Percentiles rank a stretch among this genome's conserved stretches.
Evolutionary conservation across 2,113 vertebrate species (phyloP).

Genomic region (Barbus barbus): DNA sequence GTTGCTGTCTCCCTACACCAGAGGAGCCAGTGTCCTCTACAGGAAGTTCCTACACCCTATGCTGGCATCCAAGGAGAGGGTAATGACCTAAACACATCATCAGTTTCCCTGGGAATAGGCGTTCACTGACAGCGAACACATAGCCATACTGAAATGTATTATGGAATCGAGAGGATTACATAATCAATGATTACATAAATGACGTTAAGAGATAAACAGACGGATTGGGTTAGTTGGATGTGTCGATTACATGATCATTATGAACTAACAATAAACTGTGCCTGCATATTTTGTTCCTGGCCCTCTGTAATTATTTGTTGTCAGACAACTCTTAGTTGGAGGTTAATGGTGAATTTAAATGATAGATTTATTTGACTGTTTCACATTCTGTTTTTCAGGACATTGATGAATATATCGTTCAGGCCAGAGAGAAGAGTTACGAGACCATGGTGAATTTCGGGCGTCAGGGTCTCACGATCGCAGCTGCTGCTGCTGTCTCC

Average conservation of each 20-base stretch:
- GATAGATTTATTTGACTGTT: neutral
- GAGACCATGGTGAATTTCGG: slow-evolving; percentile 89
- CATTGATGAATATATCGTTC: slow-evolving; percentile 86
- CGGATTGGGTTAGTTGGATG: neutral
- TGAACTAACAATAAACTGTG: neutral
- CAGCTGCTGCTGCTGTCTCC: slow-evolving; percentile 84
- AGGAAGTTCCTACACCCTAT: slow-evolving; percentile 87
- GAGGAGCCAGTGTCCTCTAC: slow-evolving; percentile 87
- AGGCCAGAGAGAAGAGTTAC: slow-evolving; percentile 86
- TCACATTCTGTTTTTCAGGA: slow-evolving; percentile 69
- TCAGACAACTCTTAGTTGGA: neutral
- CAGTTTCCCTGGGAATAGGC: neutral
- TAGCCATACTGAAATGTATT: neutral
- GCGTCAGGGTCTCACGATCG: slow-evolving; percentile 82
- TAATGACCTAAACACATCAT: slow-evolving; percentile 65
- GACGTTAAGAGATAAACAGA: neutral
- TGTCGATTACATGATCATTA: neutral
- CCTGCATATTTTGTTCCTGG: neutral
- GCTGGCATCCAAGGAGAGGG: slow-evolving; percentile 85
- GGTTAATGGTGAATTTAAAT: neutral
- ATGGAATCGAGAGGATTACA: neutral
- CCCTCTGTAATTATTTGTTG: neutral
- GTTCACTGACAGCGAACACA: neutral
- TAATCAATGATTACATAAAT: slow-evolving; percentile 14
- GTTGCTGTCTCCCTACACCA: slow-evolving; percentile 85